Evolutionary conservation across 2,113 vertebrate species (phyloP), one percentile per base, ranked within the genome.

Genomic region (Chrysemys picta): DNA sequence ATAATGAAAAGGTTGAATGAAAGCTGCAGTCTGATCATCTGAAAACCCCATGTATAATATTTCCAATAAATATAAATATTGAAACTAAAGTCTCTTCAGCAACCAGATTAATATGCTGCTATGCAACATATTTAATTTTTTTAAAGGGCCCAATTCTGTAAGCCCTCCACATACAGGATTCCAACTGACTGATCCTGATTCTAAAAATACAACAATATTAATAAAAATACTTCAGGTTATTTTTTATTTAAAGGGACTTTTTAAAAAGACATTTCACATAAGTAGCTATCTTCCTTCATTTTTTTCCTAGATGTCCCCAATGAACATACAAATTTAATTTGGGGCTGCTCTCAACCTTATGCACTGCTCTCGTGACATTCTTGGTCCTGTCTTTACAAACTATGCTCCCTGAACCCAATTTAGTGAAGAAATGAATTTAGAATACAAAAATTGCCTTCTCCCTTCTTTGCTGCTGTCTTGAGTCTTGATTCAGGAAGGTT

Each of bases 1-100:
- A 89, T 95, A 88, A 69, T 96, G 75, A 94, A 85, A 95, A 92
- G 79, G 69, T 80, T 91, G 80, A 56, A 69, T 83, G 50, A 93
- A 62, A 91, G 78, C 72, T 69, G 75, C 76, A 91, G 89, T 84
- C 65, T 88, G 57, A 91, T 85, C 85, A 79, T 82, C 38, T 80
- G 85, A 95, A 85, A 29, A 69, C 35, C n/a, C 52, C 87, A 19
- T 42, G 59, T 72, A 69, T 10, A 21, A 85, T 65, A 31, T 84
- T 85, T 85, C 56, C 79, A 93, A 27, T 80, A 93, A 94, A 91
- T 29, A 25, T 31, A 82, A n/a, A 56, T 75, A 75, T 42, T 29
- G 93, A 47, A n/a, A 62, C 29, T 38, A 69, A 93, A 93, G 2
- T 54, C 14, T 88, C 9, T 75, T 86, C 50, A 47, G 62, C 49